Percentiles rank a stretch among this genome's conserved stretches.
Conservation (phyloP, 2,113 vertebrate genomes). For the Saimiri boliviensis region DNA sequence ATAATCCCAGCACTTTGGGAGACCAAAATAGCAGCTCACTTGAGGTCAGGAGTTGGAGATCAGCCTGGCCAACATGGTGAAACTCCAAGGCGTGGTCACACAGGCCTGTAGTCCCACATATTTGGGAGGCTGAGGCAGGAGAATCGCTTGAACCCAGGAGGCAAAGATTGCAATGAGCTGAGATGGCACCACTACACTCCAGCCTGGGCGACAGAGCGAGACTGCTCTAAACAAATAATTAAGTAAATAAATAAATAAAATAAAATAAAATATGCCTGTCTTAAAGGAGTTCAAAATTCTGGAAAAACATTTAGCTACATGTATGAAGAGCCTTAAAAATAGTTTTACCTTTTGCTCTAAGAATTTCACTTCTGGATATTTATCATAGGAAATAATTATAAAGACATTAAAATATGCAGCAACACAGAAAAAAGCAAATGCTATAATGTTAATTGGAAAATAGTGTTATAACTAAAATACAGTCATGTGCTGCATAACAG, state of each 20-base stretch:
- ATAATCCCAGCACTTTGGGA: no score
- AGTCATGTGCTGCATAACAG: neutral
- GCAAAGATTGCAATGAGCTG: no score
- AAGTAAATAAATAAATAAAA: neutral
- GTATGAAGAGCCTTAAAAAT: neutral
- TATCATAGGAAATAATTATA: neutral
- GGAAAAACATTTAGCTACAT: neutral
- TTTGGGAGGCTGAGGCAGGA: neutral
- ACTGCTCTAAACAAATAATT: no score
- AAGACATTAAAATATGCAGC: neutral
- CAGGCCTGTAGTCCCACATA: no score
- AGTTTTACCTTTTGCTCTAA: neutral
- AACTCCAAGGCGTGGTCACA: no score
- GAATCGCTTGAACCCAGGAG: neutral
- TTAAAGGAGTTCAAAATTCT: neutral
- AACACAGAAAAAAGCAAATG: neutral
- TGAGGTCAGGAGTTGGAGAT: no score
- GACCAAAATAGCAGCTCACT: no score
- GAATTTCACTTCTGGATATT: neutral
- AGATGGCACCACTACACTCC: no score
- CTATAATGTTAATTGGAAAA: constrained; percentile 16
- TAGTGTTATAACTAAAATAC: constrained; percentile 27
- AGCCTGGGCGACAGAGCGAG: no score
- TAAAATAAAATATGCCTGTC: constrained; percentile 17
- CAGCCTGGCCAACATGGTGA: no score